Evolutionary conservation across 2,797 vertebrate species (phyloP), one percentile per base, ranked within the genome.

Genomic region (Microctenopoma stevenorrisi): DNA sequence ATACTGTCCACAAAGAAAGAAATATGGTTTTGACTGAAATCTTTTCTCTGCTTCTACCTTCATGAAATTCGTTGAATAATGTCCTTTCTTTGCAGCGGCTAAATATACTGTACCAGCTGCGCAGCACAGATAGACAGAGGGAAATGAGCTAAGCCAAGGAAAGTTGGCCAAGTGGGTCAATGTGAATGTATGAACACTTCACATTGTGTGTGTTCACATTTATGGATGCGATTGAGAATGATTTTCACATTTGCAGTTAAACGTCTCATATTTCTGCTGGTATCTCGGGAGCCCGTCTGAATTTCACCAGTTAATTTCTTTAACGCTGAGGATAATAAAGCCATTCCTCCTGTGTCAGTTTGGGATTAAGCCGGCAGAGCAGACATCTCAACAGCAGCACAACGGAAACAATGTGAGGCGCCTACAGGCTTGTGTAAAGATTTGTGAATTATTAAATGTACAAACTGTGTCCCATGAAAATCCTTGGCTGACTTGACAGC

Each of bases 91-190:
- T 68, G 64, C 70, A 53, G 40, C 10, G 35, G 74, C 67, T 78
- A 82, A 90, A 76, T 71, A 83, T 86, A 81, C 68, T 71, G 83
- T 85, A 81, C 68, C 69, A 35, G 22, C 15, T 46, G 56, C 42
- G 50, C 33, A 26, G 49, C 55, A 65, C 40, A 79, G 54, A 63
- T 53, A 54, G 62, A 62, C 53, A 7, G 66, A 50, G 47, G 54
- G 52, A 18, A 52, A 59, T n/a, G 16, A 59, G 54, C 16, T 37
- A 58, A 68, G 51, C 59, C 47, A 44, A 47, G 15, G 50, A 60
- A 46, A 65, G 48, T 43, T 47, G 64, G 82, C 79, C 85, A 90
- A 87, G 75, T 85, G 77, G 88, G 86, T 89, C 88, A 90, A 61
- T 64, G 37, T 74, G 74, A 74, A 9, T 1, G 47, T 61, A 70